Base-by-base conservation (phyloP, 2,888 invertebrate genomes). In the Dryadula phaetusa region DNA sequence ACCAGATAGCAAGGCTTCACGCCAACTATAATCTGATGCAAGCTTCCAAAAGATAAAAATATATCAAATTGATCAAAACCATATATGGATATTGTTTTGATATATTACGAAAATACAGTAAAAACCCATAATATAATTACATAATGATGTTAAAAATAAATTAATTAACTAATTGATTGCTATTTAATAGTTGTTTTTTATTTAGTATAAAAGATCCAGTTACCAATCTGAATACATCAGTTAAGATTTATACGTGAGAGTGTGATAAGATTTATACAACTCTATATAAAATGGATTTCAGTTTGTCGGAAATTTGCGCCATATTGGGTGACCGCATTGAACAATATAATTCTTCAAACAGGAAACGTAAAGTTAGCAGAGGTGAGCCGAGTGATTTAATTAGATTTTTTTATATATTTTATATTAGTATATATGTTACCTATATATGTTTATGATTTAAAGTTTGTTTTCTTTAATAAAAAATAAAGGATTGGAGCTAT, bases 241-340 rank as follows among this genome's bases (percentile, higher is more conserved):
- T 53, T 20, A 20, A 12, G 16, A 12, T 62, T 42, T n/a, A n/a
- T 49, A 12, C 18, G 40, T 14, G 42, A n/a, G n/a, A 34, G 12
- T 22, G n/a, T 22, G n/a, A n/a, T 12, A 37, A 46, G 18, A 4
- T 18, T 14, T 12, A 14, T 1, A n/a, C 12, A 3, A 20, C 16
- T 5, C 3, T 40, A 18, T 34, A 16, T 28, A 64, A 62, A 22
- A 74, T 73, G 71, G 68, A 72, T 60, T 46, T 68, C 18, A 68
- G 37, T 56, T 62, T 74, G n/a, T 67, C 73, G 0, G 70, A 73
- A 46, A 70, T 74, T 28, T 71, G 74, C 22, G 58, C 52, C 2
- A 47, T 72, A 65, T 63, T 73, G 2, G 71, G 70, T 1, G 66
- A 68, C 6, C 58, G 67, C 7, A 53, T 74, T 40, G 70, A 73